Base-by-base conservation (phyloP, 37 sponge, comb jelly and placozoan genomes). In the Agelas oroides region DNA sequence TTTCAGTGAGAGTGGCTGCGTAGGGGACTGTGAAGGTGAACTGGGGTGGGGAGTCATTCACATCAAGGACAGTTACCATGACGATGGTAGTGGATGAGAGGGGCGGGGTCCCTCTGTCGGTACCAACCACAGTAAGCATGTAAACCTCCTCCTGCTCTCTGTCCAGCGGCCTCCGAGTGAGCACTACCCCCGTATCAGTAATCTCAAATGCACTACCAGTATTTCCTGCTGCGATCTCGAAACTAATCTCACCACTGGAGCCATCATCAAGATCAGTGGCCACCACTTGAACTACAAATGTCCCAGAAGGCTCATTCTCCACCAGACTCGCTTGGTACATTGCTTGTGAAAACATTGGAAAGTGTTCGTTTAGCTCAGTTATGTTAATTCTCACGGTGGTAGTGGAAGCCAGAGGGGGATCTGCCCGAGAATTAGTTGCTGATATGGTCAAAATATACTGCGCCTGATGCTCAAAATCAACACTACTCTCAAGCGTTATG, bases 221-320 rank as follows among this genome's bases (percentile, higher is more conserved):
- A 53, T 77, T 69, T 21, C 61, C 86, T 28, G 59, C 34, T 24
- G 59, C 36, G n/a, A 77, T 63, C 17, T 41, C 35, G 59, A 77
- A 80, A 0, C 53, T 64, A 18, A 88, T 32, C 0, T 75, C 70
- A 18, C 90, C 89, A 76, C 85, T 85, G 37, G 66, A 25, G 0
- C 90, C 93, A 55, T 65, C 76, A 64, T 92, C 93, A 5, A 18
- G 20, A 68, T 88, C 93, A 61, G 71, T 76, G 27, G 90, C 93
- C 2, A 19, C 21, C 21, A 85, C 71, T 21, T 30, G 24, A 32
- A 24, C 20, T 39, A 92, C 81, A 71, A 23, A 53, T 8, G 30
- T 60, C 0, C 86, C 82, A 5, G 71, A 35, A 35, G 76, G 70
- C 27, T 32, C 56, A 30, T 76, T 84, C 30, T 92, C 93, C 18